Percentiles rank a stretch among this genome's conserved stretches.
Conservation (phyloP, 2,888 invertebrate genomes). For the Ochlodes sylvanus region DNA sequence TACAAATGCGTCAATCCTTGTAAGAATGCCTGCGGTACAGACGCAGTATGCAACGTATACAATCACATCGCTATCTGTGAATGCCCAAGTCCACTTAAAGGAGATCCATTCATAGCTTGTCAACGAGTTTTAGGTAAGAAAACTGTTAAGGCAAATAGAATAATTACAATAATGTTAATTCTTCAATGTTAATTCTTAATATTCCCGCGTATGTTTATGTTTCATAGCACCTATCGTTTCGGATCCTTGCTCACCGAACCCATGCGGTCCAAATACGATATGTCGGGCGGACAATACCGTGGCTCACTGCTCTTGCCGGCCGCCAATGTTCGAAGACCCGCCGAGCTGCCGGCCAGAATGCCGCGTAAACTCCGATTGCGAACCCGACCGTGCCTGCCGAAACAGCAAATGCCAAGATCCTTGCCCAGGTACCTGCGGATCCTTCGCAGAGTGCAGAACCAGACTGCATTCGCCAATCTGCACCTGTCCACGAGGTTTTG, state of each 20-base stretch:
- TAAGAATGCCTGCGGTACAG: constrained; percentile 88
- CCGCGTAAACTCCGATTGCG: constrained; percentile 88
- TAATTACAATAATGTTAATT: no score
- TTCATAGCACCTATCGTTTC: constrained; percentile 57
- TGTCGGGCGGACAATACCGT: constrained; percentile 88
- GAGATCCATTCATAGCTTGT: constrained; percentile 92
- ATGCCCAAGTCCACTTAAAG: constrained; percentile 89
- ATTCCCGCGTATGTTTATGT: no score
- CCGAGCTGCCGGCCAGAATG: constrained; percentile 92
- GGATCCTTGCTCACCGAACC: constrained; percentile 88
- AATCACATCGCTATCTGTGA: constrained; percentile 92
- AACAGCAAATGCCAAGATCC: constrained; percentile 88
- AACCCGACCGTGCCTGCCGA: constrained; percentile 87
- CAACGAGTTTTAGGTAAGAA: constrained; percentile 78
- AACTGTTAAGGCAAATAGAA: background rate
- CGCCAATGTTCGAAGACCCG: constrained; percentile 88
- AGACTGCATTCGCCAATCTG: constrained; percentile 92
- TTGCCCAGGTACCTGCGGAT: constrained; percentile 91
- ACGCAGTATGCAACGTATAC: constrained; percentile 90
- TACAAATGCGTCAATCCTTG: constrained; percentile 92
- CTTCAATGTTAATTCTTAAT: no score
- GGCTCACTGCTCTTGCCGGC: constrained; percentile 89
- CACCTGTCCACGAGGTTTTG: constrained; percentile 87
- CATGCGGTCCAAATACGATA: constrained; percentile 89
- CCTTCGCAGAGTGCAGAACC: constrained; percentile 89